phyloP scores from a whole-genome alignment of 2,113 vertebrate species.

The Nanger granti region DNA sequence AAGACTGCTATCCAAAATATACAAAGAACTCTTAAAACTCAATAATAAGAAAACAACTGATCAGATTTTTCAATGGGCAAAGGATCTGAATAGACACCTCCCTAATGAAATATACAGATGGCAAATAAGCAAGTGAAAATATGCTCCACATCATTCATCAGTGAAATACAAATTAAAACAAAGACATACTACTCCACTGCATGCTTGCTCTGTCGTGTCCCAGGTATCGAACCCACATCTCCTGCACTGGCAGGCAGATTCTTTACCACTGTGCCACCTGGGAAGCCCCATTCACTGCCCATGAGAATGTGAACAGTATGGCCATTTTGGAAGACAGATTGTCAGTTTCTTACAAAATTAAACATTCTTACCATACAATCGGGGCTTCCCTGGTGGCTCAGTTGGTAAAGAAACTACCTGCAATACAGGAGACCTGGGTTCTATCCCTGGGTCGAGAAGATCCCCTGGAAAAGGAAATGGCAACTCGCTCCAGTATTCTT shows the following conservation, averaged over 20 bases:
- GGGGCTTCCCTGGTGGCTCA: not conserved
- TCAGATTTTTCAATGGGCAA: not conserved
- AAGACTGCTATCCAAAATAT: constrained; percentile 12
- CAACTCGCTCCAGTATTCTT: not conserved
- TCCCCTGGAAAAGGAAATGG: not conserved
- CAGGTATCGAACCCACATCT: not conserved
- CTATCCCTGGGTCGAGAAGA: not conserved
- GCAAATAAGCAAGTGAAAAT: not conserved
- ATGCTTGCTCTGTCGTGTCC: not conserved
- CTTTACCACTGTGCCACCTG: not conserved
- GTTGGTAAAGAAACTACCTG: not conserved
- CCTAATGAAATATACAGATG: not conserved
- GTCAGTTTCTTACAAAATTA: not conserved
- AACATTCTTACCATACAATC: not conserved
- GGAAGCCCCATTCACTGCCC: not conserved
- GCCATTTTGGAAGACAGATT: not conserved
- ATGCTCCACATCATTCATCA: not conserved
- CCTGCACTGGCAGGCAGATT: not conserved
- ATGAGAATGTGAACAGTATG: not conserved
- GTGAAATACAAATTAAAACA: constrained; percentile 9
- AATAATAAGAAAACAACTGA: not conserved
- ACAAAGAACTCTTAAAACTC: not conserved
- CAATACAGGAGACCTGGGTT: not conserved
- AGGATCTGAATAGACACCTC: not conserved
- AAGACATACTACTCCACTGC: not conserved